Evolutionary conservation across 2,888 invertebrate genomes (phyloP).

Genomic region (Eupithecia subumbrata): DNA sequence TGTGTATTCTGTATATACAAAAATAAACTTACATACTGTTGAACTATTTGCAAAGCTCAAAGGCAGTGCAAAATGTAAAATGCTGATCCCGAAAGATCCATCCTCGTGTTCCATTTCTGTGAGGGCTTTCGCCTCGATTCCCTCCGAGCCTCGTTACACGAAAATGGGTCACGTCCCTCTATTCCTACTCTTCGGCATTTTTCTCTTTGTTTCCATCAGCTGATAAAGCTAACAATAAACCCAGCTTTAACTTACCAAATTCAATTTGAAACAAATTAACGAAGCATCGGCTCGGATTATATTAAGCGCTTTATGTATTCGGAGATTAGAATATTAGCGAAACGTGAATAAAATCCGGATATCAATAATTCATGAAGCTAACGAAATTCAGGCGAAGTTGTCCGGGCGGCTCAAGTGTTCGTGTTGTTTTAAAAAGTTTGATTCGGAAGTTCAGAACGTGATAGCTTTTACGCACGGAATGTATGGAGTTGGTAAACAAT

Average conservation of each 20-base stretch:
- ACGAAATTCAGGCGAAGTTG: conserved; percentile 30
- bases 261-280: conserved; percentile 32
- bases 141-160: conserved; percentile 45
- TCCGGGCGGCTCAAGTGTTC: conserved; percentile 11
- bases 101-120: conserved; percentile 37
- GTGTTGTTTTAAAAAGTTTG: conserved; percentile 11
- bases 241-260: conserved; percentile 16
- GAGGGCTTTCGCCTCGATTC: conserved; percentile 46
- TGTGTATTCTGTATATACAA: background rate
- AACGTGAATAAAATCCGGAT: conserved; percentile 35
- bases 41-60: background rate
- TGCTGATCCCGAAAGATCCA: conserved; percentile 13
- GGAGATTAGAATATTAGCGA: conserved; percentile 30
- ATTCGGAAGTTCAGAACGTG: background rate
- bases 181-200: conserved; percentile 20
- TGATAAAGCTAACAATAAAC: conserved; percentile 8
- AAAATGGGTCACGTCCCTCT: conserved; percentile 54
- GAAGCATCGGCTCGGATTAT: conserved; percentile 31
- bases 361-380: conserved; percentile 39
- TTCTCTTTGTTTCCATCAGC: conserved; percentile 28
- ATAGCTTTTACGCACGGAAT: background rate
- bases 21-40: background rate
- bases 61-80: background rate
- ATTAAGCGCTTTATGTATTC: conserved; percentile 36
- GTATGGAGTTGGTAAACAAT: conserved; percentile 12